Percentiles rank a stretch among this genome's conserved stretches.
These are phyloP conservation scores for Eleutherodactylus coqui DNA, from an alignment of 2,797 vertebrate species.

Conservation along the genomic window DNA sequence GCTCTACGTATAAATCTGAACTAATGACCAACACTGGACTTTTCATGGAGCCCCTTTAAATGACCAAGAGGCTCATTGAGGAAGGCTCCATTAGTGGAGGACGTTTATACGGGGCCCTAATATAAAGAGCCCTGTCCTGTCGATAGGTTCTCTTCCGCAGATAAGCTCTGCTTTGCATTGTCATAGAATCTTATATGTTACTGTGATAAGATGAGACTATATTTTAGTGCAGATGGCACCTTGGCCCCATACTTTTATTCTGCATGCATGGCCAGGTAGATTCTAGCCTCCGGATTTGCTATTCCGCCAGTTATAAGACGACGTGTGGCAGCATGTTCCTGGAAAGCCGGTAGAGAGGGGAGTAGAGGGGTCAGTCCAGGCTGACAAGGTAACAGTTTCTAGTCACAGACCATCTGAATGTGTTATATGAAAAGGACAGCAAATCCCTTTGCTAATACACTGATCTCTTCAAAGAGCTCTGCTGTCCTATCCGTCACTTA, in stretches of 20 bases:
- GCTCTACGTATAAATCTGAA: no score
- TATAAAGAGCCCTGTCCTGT: background rate
- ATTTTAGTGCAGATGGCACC: background rate
- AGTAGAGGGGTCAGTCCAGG: background rate
- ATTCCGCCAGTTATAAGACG: background rate
- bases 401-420: conserved; percentile 5
- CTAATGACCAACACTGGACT: no score
- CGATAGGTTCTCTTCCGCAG: background rate
- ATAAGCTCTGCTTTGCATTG: no score
- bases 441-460: conserved; percentile 3
- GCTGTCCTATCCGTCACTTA: background rate
- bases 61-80: no score
- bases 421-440: background rate
- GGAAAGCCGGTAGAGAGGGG: background rate
- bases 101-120: no score
- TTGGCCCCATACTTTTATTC: background rate
- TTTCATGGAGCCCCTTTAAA: no score
- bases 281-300: background rate
- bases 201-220: no score
- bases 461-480: background rate
- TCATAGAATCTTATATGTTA: no score
- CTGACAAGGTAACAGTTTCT: conserved; percentile 6
- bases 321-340: background rate
- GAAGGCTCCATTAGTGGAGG: no score
- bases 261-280: background rate